Base-by-base conservation (phyloP, 2,797 vertebrate species). In the Sus cebifrons region DNA sequence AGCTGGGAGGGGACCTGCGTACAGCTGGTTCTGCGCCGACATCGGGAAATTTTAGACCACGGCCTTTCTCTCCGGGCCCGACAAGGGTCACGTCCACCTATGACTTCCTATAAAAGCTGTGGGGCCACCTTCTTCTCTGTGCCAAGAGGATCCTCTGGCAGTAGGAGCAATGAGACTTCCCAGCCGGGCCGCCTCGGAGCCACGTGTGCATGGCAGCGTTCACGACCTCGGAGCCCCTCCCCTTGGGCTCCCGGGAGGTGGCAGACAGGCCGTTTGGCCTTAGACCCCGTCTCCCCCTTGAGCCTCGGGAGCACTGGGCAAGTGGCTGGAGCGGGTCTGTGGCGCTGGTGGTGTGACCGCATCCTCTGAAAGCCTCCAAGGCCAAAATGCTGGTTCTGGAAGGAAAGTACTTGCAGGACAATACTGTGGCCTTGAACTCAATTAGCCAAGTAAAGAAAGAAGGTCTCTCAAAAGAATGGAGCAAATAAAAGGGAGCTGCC, bases 381-480 rank as follows among this genome's bases (percentile, higher is more conserved):
- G 68, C 62, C 79, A 25, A 65, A 89, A 89, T 91, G 29, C 64
- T 96, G 36, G 86, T 97, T 98, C 97, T 95, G 89, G 95, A 97
- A 94, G 60, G 67, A 95, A 81, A 96, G 65, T 23, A 25, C 90
- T 97, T 97, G 81, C 32, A 67, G 67, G 54, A 87, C 67, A 96
- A 89, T 32, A 93, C 65, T 52, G 65, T 95, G 56, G 18, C 29
- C 95, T 98, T 98, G 98, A 95, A 93, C 56, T 97, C 97, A 94
- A 92, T 97, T 95, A 97, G 62, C 87, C 89, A 98, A 97, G 92
- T 95, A 97, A 16, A 98, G 79, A 91, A 92, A 82, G 89, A 98
- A 98, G 97, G 52, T 58, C 16, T 95, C 36, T 92, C 86, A 94
- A 95, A 96, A 86, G 68, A 96, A 95, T 68, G 21, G 56, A 6